A percentile compares a stretch with the other conserved stretches of the same genome.
phyloP scores from a whole-genome alignment of 2,113 vertebrate species.

The Hepsetus odoe region DNA sequence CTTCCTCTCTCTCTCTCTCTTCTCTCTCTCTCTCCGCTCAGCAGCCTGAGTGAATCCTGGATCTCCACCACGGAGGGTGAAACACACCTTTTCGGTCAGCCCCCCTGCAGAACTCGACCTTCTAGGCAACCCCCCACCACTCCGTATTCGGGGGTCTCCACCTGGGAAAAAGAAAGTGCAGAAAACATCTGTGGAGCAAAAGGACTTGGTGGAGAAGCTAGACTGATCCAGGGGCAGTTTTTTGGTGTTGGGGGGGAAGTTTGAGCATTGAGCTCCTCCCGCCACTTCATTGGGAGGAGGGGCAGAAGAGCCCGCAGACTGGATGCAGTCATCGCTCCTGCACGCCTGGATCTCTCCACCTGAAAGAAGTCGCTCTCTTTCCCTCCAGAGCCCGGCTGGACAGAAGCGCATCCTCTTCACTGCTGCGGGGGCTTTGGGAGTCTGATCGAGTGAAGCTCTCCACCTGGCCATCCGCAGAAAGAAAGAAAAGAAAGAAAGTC shows the following conservation, averaged over 20 bases:
- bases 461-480: constrained; percentile 10
- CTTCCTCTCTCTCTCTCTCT: not conserved
- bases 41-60: constrained; percentile 49
- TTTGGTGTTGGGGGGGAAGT: constrained; percentile 30
- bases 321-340: constrained; percentile 33
- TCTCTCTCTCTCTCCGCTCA: constrained; percentile 35
- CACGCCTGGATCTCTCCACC: constrained; percentile 3
- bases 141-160: constrained; percentile 1
- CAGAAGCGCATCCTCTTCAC: not conserved
- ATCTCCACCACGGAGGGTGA: constrained; percentile 40
- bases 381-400: not conserved
- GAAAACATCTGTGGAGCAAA: constrained; percentile 25
- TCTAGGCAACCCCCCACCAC: not conserved
- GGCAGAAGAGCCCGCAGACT: constrained; percentile 8
- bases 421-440: constrained; percentile 14
- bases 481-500: not conserved
- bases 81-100: constrained; percentile 32
- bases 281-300: constrained; percentile 33
- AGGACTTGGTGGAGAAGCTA: constrained; percentile 9
- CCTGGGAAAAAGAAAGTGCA: constrained; percentile 19
- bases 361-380: not conserved
- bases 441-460: not conserved
- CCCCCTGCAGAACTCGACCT: constrained; percentile 17
- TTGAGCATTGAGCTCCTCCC: constrained; percentile 24
- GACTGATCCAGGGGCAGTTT: not conserved